Conservation (phyloP, 35 echinoderm and acorn worm species). For the Diadema setosum region DNA sequence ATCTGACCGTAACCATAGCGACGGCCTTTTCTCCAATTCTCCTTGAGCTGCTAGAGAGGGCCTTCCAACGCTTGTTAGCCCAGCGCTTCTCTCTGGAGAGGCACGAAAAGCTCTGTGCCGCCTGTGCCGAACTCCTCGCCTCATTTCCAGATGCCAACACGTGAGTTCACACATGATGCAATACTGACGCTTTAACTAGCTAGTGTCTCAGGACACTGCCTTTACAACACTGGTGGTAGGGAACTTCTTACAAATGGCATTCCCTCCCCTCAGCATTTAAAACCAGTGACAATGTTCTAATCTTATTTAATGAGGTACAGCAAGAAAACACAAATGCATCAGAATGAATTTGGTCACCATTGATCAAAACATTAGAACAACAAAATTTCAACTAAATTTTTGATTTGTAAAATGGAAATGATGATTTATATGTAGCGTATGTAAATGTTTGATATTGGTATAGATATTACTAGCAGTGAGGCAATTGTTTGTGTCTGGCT, state of each 20-base stretch:
- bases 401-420: no score
- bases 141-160: constrained; percentile 37
- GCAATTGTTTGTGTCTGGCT: no score
- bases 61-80: neutral
- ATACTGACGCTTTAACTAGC: neutral
- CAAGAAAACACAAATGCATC: no score
- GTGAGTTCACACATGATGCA: constrained; percentile 14
- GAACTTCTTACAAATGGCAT: neutral
- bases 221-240: neutral
- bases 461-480: no score
- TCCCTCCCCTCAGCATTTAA: neutral
- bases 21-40: constrained; percentile 46
- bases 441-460: no score
- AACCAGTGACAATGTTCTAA: no score
- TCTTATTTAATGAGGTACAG: no score
- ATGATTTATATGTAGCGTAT: no score
- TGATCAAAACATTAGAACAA: no score
- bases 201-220: neutral
- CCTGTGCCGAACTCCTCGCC: constrained; percentile 13
- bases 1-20: constrained; percentile 51
- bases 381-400: no score
- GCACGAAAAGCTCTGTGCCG: constrained; percentile 62
- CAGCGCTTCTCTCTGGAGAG: neutral
- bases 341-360: no score
- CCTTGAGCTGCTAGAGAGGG: constrained; percentile 67